These are phyloP conservation scores for Oncorhynchus nerka DNA, from an alignment of 2,113 vertebrate genomes.

Conservation along the genomic window DNA sequence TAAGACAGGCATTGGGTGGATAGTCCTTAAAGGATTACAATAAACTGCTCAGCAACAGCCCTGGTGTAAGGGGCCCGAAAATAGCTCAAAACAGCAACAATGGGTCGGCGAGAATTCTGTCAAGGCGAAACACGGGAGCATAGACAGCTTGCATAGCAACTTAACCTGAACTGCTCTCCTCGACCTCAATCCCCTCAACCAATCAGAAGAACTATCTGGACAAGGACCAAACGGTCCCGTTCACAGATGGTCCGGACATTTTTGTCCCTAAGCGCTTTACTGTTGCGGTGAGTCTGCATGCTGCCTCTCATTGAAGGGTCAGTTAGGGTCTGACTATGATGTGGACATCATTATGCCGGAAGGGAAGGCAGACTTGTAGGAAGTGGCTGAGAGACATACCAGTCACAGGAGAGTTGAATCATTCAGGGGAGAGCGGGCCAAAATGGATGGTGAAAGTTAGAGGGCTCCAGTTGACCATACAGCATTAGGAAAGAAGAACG, in stretches of 20 bases:
- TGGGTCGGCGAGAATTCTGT: neutral
- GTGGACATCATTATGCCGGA: neutral
- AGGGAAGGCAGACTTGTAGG: neutral
- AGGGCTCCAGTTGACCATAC: neutral
- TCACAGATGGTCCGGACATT: neutral
- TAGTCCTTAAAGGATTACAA: conserved; percentile 11
- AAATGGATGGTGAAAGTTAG: too few relatives aligned
- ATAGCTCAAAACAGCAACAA: conserved; percentile 40
- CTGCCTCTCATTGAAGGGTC: neutral
- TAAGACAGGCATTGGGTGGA: too few relatives aligned
- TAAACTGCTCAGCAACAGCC: conserved; percentile 37
- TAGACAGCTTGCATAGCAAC: conserved; percentile 8
- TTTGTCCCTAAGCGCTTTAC: neutral
- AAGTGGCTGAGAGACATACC: neutral
- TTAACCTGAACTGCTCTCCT: neutral
- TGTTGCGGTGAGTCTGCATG: neutral
- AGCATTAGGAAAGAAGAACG: neutral
- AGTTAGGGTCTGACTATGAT: neutral
- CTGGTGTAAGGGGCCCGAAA: conserved; percentile 34
- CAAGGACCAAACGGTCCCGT: neutral
- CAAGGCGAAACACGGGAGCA: conserved; percentile 7
- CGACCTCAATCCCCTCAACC: neutral
- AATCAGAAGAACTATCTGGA: neutral
- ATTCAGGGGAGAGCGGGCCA: neutral
- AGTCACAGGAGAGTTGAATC: neutral